Evolutionary conservation across 2,797 vertebrate species (phyloP).

Genomic region (Spinus olivaceus): DNA sequence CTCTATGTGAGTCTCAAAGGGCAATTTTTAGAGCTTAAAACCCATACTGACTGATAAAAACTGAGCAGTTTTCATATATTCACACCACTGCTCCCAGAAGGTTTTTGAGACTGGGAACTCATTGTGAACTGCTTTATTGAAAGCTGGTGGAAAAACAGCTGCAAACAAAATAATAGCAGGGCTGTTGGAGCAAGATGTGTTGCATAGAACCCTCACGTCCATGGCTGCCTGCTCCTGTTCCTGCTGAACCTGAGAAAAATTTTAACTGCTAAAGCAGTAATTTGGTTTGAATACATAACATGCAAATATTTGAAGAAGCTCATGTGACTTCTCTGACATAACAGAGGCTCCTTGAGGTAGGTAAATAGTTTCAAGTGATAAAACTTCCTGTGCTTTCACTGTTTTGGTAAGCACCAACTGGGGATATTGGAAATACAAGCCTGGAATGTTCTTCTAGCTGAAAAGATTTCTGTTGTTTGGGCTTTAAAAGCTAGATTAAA

Average conservation of each 20-base stretch:
- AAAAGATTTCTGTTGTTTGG: background rate
- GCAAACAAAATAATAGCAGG: background rate
- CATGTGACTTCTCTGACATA: background rate
- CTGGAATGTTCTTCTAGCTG: background rate
- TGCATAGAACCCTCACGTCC: rapidly evolving
- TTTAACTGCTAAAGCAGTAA: background rate
- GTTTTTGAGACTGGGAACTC: background rate
- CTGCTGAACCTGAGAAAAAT: background rate
- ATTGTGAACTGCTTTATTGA: background rate
- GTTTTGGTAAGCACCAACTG: rapidly evolving
- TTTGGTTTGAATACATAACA: background rate
- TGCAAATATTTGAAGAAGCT: background rate
- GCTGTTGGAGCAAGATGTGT: background rate
- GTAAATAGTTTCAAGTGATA: background rate
- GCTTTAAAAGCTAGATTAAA: background rate
- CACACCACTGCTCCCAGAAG: background rate
- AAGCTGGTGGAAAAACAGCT: background rate
- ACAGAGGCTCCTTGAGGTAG: background rate
- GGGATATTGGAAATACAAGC: background rate
- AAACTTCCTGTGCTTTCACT: background rate
- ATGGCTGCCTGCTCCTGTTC: background rate
- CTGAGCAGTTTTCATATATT: background rate
- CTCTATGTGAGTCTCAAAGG: background rate
- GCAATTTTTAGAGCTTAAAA: background rate
- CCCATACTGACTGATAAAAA: background rate